Base-by-base conservation (phyloP, 53 echinoderm and acorn worm species). In the Paracentrotus lividus region DNA sequence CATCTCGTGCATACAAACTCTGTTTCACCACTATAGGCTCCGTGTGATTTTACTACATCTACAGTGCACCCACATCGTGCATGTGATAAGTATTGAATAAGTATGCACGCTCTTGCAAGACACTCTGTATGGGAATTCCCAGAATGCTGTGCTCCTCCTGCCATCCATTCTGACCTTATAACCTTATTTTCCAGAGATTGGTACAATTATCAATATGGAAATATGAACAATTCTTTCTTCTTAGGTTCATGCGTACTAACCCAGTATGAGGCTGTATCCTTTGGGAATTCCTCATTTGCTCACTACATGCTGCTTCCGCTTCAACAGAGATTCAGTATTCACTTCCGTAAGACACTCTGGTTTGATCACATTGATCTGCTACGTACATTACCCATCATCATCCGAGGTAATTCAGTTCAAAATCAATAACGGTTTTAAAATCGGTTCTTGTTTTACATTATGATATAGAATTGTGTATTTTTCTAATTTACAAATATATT, bases 181-280 rank as follows among this genome's bases (percentile, higher is more conserved):
- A n/a, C n/a, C n/a, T n/a, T n/a, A n/a, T n/a, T n/a, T n/a, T n/a
- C n/a, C n/a, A n/a, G n/a, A n/a, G n/a, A n/a, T n/a, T n/a, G n/a
- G n/a, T n/a, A n/a, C n/a, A n/a, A n/a, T n/a, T n/a, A n/a, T 24
- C 40, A 14, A 85, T 7, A 3, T 32, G 29, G 18, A 85, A 85
- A 85, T 47, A 49, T 4, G 26, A 27, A 49, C 36, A 87, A 29
- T 54, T 57, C 36, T 58, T 34, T 0, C 3, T 36, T 38, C 10
- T 12, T 72, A 98, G 98, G 64, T 98, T 88, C 77, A 95, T 88
- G 96, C 95, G 24, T 97, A 18, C 87, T 98, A 64, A 93, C 98
- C 10, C 98, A 98, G 91, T 98, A 95, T 90, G 98, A 95, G 59
- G 98, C 98, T 5, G 98, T 97, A 66, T 98, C 98, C 36, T 98